Base-by-base conservation (phyloP, 2,888 invertebrate species). In the Rhorus exstirpatorius region DNA sequence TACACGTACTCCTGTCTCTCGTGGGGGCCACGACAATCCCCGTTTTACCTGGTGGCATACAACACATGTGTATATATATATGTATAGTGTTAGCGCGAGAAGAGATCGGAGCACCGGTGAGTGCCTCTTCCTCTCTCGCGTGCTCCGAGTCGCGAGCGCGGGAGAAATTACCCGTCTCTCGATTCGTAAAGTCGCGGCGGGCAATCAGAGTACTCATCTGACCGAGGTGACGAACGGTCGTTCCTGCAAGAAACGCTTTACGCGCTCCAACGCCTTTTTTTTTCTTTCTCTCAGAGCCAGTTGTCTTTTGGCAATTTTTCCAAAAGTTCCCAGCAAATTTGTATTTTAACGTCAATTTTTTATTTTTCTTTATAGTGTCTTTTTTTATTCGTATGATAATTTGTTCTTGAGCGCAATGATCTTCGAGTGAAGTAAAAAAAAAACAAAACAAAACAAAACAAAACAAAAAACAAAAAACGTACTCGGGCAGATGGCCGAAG, bases 141-240 rank as follows among this genome's bases (percentile, higher is more conserved):
- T 51, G 61, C n/a, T 24, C 63, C 41, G 26, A 8, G 19, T 72
- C 72, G 58, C 81, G 74, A 76, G 82, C 78, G 71, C 78, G 74
- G 80, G 87, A 86, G 86, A 89, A 88, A 87, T 87, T 87, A 81
- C 83, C 74, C 51, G 83, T 85, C 63, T 72, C 79, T 78, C 78
- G 84, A 81, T 83, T 83, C 77, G 79, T 81, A 51, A 78, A 85
- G 79, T 83, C 76, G 61, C 17, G 80, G 44, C 85, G 79, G 75
- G 76, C 83, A 77, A 84, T 83, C 80, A 79, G 85, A 87, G 84
- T 83, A 81, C 70, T 80, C 84, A 81, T 83, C 85, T 84, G 79
- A 71, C 81, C 85, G 86, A 86, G 81, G 81, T 83, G 84, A 55
- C 77, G 83, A 86, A 67, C 83, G 83, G 83, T 84, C 79, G 85